Evolutionary conservation across 2,888 invertebrate species (phyloP), one percentile per base, ranked within the genome.

Genomic region (Unio pictorum): DNA sequence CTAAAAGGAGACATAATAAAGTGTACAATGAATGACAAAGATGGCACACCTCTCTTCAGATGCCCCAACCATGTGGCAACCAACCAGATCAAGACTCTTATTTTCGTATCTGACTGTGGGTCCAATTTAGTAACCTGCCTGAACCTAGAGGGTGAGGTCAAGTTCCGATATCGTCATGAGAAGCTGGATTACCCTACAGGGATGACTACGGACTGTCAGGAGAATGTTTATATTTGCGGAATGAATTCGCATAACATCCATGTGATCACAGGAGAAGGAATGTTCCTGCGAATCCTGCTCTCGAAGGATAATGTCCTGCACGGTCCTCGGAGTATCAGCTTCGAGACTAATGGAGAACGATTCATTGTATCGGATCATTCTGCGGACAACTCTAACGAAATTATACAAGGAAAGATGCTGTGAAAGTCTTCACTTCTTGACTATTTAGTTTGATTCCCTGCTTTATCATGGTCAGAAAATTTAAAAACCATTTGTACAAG

Each of bases 231-330:
- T 65, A 67, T 77, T 3, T 75, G 75, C 64, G 77, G 77, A 3
- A 77, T 73, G 55, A 75, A 77, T 18, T 77, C 77, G 7, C 63
- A 70, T 45, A 77, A 77, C 57, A 67, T 77, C 4, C 77, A 77
- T 58, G 73, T 75, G 54, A 56, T 77, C 17, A 62, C 73, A 4
- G 70, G 68, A 30, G 58, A 63, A 15, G 77, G 77, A n/a, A 23
- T 70, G n/a, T 67, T 73, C 55, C 34, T 72, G 6, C 57, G 70
- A 45, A 68, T 77, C 5, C 59, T 77, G 54, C 62, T 77, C 18
- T 66, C 66, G 34, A 62, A 68, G 4, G 55, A 30, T 8, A 58
- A 66, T 23, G 65, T 71, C 18, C 23, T 77, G 1, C 58, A 64
- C 23, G 34, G 63, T 8, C 77, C 77, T 15, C 70, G 75, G 15